These are phyloP conservation scores for Athripsodes cinereus DNA, from an alignment of 2,888 invertebrate species.

Conservation along the genomic window DNA sequence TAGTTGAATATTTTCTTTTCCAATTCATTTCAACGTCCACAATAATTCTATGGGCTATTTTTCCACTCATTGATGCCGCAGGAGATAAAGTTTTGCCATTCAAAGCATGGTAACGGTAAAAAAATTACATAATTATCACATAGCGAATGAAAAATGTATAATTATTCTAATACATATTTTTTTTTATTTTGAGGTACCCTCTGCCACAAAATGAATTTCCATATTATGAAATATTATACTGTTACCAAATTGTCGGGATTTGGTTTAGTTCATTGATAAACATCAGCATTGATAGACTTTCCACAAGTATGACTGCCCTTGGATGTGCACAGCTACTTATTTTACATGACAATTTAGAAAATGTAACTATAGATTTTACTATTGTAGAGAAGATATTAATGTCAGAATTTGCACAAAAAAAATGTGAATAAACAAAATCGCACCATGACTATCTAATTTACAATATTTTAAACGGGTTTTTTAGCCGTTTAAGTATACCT, in stretches of 20 bases:
- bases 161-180: neutral
- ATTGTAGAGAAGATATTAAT: no score
- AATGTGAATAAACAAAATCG: no score
- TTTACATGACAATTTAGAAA: conserved; percentile 38
- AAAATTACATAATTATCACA: neutral
- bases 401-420: no score
- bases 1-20: conserved; percentile 22
- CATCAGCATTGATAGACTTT: conserved; percentile 40
- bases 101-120: conserved; percentile 24
- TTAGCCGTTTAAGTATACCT: no score
- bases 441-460: no score
- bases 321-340: conserved; percentile 42
- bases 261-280: conserved; percentile 32
- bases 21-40: conserved; percentile 16
- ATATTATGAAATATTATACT: conserved; percentile 24
- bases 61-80: conserved; percentile 23
- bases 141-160: neutral
- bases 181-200: conserved; percentile 22
- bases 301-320: conserved; percentile 42
- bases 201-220: conserved; percentile 16
- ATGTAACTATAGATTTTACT: conserved; percentile 32
- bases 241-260: conserved; percentile 25
- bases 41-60: conserved; percentile 22
- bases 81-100: conserved; percentile 23
- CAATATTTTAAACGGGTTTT: neutral